Percentiles rank a stretch among this genome's conserved stretches.
phyloP scores from a whole-genome alignment of 1,140 invertebrate genomes.

The Ceratoteleas bidentatus region DNA sequence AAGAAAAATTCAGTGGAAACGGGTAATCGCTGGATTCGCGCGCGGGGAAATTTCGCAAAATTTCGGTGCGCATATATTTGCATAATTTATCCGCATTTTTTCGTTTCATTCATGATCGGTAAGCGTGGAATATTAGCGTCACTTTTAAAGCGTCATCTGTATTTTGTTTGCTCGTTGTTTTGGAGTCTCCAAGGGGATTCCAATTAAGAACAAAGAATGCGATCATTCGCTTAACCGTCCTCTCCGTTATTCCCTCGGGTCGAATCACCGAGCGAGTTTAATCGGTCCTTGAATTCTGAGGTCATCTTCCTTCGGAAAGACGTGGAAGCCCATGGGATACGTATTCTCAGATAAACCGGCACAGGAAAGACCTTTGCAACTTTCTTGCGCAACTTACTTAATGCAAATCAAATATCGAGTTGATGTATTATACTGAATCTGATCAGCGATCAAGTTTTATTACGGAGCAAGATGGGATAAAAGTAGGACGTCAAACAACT shows the following conservation, averaged over 20 bases:
- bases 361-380: conserved; percentile 27
- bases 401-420: conserved; percentile 46
- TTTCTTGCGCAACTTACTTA: conserved; percentile 40
- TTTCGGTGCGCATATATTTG: neutral
- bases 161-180: conserved; percentile 24
- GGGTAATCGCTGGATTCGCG: too few species aligned
- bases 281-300: conserved; percentile 54
- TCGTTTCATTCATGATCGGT: neutral
- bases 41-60: too few species aligned
- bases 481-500: too few species aligned
- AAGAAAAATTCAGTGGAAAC: too few species aligned
- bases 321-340: conserved; percentile 40
- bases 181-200: conserved; percentile 40
- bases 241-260: conserved; percentile 38
- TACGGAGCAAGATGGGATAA: neutral
- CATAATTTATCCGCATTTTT: neutral
- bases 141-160: conserved; percentile 3
- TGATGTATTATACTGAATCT: conserved; percentile 11
- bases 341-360: conserved; percentile 50
- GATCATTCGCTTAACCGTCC: conserved; percentile 51
- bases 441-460: conserved; percentile 26
- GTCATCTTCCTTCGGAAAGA: conserved; percentile 39
- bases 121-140: conserved; percentile 11
- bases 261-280: conserved; percentile 63
- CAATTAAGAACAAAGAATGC: conserved; percentile 68